Percentiles rank a stretch among this genome's conserved stretches.
These are phyloP conservation scores for Geopemphigus sp. DNA, from an alignment of 1,140 invertebrate species.

Conservation along the genomic window DNA sequence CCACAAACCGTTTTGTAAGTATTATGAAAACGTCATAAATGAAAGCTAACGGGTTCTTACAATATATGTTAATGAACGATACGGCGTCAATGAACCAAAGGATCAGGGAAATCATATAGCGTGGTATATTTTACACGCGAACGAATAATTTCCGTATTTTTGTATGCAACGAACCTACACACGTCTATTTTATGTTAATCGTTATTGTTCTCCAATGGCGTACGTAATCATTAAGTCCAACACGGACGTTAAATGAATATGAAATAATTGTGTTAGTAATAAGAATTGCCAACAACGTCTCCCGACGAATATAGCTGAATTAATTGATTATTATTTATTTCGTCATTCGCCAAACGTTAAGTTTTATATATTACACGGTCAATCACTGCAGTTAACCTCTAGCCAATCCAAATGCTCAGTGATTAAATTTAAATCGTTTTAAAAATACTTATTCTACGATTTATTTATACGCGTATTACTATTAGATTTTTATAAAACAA, in stretches of 20 bases:
- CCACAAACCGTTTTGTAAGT: slow-evolving; percentile 3
- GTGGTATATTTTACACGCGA: slow-evolving; percentile 6
- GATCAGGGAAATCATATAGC: not conserved
- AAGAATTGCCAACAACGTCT: not conserved
- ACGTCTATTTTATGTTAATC: not conserved
- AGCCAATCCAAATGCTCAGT: no score
- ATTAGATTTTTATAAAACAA: no score
- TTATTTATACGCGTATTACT: no score
- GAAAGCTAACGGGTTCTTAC: slow-evolving; percentile 7
- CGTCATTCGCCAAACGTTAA: no score
- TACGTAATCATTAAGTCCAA: not conserved
- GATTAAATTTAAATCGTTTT: no score
- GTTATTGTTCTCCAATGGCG: not conserved
- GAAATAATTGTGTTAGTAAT: not conserved
- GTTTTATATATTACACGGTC: no score
- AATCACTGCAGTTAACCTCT: no score
- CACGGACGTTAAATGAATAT: not conserved
- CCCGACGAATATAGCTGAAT: no score
- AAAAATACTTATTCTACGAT: no score
- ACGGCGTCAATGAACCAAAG: slow-evolving; percentile 40
- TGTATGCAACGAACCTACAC: not conserved
- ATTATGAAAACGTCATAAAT: slow-evolving; percentile 20
- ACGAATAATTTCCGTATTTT: slow-evolving; percentile 13
- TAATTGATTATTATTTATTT: no score
- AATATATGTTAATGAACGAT: slow-evolving; percentile 31